These are phyloP conservation scores for Musca domestica DNA, from an alignment of 1,140 invertebrate species.

Conservation along the genomic window DNA sequence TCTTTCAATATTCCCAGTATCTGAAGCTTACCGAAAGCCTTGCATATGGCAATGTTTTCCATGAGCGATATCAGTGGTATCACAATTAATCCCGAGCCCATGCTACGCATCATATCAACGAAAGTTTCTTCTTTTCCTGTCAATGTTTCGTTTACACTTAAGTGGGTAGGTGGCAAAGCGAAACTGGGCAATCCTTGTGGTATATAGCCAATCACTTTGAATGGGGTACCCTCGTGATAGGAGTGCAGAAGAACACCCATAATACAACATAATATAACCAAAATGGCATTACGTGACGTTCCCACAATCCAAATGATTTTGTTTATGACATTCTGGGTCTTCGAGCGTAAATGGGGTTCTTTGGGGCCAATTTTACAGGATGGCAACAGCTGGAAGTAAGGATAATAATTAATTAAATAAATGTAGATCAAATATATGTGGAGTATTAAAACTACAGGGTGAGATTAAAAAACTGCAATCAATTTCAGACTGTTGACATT, in stretches of 20 bases:
- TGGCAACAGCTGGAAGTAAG: conserved; percentile 29
- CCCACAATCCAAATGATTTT: conserved; percentile 65
- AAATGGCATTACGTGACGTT: conserved; percentile 73
- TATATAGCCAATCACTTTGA: conserved; percentile 58
- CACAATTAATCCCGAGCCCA: conserved; percentile 75
- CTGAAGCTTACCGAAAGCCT: conserved; percentile 60
- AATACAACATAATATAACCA: conserved; percentile 67
- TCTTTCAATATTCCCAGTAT: too few species aligned
- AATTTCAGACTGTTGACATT: too few species aligned
- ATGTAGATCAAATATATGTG: neutral
- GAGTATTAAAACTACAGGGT: neutral
- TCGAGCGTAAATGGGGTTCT: conserved; percentile 55
- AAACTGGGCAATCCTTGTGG: conserved; percentile 68
- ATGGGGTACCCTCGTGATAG: conserved; percentile 47
- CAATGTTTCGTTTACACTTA: conserved; percentile 55
- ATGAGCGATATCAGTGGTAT: conserved; percentile 76
- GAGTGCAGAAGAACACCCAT: conserved; percentile 60
- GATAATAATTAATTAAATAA: neutral
- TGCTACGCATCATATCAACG: conserved; percentile 67
- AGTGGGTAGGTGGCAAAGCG: conserved; percentile 65
- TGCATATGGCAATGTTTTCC: conserved; percentile 82
- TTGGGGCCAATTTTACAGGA: conserved; percentile 60
- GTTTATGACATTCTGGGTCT: conserved; percentile 56
- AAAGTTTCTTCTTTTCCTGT: conserved; percentile 53
- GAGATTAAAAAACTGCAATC: too few species aligned